Evolutionary conservation across 2,113 vertebrate species (phyloP).

Genomic region (Solenodon paradoxus): DNA sequence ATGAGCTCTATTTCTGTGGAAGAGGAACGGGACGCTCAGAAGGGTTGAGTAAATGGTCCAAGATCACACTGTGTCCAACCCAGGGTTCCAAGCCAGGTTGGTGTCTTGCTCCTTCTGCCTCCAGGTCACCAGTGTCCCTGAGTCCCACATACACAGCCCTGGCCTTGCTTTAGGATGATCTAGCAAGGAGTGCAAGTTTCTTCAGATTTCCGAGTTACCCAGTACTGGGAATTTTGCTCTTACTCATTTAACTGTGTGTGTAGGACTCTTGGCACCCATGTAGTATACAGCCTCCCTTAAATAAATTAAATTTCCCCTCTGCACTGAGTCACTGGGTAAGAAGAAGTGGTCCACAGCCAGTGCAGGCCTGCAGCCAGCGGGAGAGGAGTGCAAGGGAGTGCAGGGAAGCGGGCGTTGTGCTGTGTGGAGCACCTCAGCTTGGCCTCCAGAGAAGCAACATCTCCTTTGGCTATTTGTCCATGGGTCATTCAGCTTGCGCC

Average conservation of each 20-base stretch:
- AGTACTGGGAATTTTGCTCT: background rate
- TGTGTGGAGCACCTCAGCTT: background rate
- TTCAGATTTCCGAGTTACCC: too few species aligned
- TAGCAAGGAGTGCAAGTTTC: background rate
- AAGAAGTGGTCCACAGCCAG: background rate
- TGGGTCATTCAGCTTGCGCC: background rate
- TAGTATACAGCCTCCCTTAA: background rate
- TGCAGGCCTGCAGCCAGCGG: too few species aligned
- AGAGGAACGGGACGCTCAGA: background rate
- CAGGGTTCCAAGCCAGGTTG: background rate
- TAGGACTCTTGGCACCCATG: background rate
- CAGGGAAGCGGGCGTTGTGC: background rate
- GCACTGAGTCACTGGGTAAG: background rate
- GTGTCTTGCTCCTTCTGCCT: background rate
- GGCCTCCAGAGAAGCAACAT: background rate
- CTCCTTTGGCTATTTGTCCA: background rate
- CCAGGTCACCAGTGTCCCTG: background rate
- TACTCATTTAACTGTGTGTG: background rate
- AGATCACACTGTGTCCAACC: background rate
- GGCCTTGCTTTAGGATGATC: background rate
- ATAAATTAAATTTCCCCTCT: background rate
- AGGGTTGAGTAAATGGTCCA: background rate
- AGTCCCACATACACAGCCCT: background rate
- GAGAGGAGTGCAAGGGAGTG: background rate
- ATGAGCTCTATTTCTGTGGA: background rate